Evolutionary conservation across 2,888 invertebrate genomes (phyloP).

Genomic region (Caenorhabditis macrosperma): DNA sequence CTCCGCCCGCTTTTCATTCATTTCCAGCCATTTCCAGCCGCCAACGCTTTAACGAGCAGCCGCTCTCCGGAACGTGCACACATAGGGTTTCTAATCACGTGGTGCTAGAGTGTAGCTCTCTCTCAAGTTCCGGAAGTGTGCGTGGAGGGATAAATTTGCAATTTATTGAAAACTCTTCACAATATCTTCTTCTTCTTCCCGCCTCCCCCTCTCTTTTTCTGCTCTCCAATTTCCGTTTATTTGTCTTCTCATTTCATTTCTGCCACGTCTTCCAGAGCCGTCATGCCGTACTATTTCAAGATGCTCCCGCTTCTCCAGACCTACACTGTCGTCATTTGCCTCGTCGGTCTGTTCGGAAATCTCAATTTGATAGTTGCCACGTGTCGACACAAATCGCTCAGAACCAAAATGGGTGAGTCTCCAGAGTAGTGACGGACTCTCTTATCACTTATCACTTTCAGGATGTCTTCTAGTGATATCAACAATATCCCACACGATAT

Average conservation of each 20-base stretch:
- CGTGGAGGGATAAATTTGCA: background rate
- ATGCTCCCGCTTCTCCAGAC: slow-evolving; percentile 36
- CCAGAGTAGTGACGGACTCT: background rate
- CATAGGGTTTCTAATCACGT: background rate
- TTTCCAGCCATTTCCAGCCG: background rate
- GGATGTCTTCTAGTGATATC: slow-evolving; percentile 54
- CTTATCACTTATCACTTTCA: slow-evolving; percentile 1
- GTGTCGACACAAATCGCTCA: slow-evolving; percentile 34
- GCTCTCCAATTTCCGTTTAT: too few species aligned
- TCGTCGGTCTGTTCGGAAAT: slow-evolving; percentile 51
- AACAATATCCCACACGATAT: slow-evolving; percentile 53
- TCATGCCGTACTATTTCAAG: slow-evolving; percentile 42
- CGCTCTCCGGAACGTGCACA: background rate
- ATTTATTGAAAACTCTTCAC: background rate
- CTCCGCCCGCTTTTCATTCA: background rate
- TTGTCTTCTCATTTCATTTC: slow-evolving; percentile 3
- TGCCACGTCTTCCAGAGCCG: background rate
- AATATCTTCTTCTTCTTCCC: too few species aligned
- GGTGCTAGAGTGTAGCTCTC: background rate
- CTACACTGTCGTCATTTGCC: slow-evolving; percentile 47
- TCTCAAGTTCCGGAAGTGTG: background rate
- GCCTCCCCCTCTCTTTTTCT: background rate
- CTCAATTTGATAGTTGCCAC: slow-evolving; percentile 53
- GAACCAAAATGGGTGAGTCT: slow-evolving; percentile 54
- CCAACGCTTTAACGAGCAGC: background rate